Conservation (phyloP, 2,797 vertebrate genomes). For the Rhinichthys osculus region DNA sequence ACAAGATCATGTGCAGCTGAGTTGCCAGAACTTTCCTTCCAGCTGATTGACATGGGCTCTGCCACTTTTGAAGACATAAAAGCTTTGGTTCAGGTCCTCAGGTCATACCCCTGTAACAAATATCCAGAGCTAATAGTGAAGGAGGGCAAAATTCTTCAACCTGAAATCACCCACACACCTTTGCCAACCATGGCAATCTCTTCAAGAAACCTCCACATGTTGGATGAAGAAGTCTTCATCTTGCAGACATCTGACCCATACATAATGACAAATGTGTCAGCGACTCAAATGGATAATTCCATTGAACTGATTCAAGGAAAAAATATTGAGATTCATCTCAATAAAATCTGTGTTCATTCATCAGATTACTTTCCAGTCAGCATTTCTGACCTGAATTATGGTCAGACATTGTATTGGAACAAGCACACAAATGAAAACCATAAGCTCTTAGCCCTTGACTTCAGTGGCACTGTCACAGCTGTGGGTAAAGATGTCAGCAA, state of each 20-base stretch:
- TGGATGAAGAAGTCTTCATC: conserved; percentile 63
- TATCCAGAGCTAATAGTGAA: conserved; percentile 83
- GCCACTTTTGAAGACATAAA: conserved; percentile 73
- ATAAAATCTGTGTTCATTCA: conserved; percentile 82
- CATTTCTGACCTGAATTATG: conserved; percentile 75
- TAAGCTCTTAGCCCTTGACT: conserved; percentile 82
- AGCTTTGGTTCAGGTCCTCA: conserved; percentile 76
- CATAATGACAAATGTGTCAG: conserved; percentile 73
- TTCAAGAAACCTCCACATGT: conserved; percentile 37
- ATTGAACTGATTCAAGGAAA: conserved; percentile 54
- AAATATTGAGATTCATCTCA: conserved; percentile 78
- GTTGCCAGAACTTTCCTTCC: conserved; percentile 75
- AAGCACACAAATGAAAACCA: conserved; percentile 75
- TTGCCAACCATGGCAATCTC: conserved; percentile 50
- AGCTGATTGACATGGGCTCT: conserved; percentile 75
- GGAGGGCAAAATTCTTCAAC: conserved; percentile 72
- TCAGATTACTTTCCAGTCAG: conserved; percentile 87
- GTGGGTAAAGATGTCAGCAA: conserved; percentile 74
- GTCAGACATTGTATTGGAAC: conserved; percentile 84
- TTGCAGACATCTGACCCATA: conserved; percentile 83
- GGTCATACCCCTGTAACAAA: conserved; percentile 69
- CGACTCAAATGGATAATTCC: conserved; percentile 56
- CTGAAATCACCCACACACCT: conserved; percentile 74
- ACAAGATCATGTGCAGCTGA: conserved; percentile 80
- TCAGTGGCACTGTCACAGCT: conserved; percentile 79